These are phyloP conservation scores for Eupristina koningsbergeri DNA, from an alignment of 1,140 invertebrate genomes.

Conservation along the genomic window DNA sequence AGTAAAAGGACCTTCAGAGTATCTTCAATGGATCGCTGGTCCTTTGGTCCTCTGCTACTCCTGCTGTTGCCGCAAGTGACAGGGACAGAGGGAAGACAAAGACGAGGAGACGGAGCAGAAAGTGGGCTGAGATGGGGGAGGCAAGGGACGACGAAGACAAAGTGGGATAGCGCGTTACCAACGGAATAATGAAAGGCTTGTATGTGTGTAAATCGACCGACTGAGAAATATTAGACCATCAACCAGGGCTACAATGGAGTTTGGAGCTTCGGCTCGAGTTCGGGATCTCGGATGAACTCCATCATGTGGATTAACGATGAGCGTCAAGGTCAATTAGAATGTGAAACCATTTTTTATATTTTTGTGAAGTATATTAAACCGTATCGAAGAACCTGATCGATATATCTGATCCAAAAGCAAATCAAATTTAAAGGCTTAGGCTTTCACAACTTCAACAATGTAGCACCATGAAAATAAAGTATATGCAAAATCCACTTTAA, in stretches of 20 bases:
- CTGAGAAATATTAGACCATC: slow-evolving; percentile 3
- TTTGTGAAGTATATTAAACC: not conserved
- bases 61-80: not conserved
- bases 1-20: not conserved
- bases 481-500: too few species aligned
- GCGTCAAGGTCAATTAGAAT: slow-evolving; percentile 21
- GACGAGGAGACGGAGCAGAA: not conserved
- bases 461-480: too few species aligned
- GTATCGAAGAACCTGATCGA: too few species aligned
- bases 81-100: not conserved
- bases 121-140: not conserved
- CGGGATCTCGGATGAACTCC: not conserved
- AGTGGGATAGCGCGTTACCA: not conserved
- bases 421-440: too few species aligned
- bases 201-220: not conserved
- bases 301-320: not conserved
- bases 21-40: slow-evolving; percentile 16
- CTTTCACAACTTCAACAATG: too few species aligned
- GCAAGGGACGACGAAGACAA: slow-evolving; percentile 5
- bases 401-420: too few species aligned
- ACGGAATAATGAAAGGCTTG: slow-evolving; percentile 24
- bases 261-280: not conserved
- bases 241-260: not conserved
- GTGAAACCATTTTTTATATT: slow-evolving; percentile 4
- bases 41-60: not conserved